Evolutionary conservation across 1,140 invertebrate species (phyloP), one percentile per base, ranked within the genome.

Genomic region (Periplaneta americana): DNA sequence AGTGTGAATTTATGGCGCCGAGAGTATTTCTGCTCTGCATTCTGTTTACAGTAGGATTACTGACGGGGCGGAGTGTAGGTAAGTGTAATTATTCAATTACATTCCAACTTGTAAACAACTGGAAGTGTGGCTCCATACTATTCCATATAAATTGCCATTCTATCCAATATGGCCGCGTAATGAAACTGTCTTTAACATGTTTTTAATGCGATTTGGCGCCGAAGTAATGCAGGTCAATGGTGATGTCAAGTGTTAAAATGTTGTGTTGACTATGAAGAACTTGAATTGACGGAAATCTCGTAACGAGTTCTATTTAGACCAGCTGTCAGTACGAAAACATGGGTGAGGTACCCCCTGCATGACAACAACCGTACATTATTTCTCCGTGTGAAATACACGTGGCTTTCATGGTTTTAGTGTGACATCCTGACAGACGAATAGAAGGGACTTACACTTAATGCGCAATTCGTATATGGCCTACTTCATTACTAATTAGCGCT

Each of bases 1-100:
- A 84, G 82, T 84, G 84, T 85, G 83, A 85, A 86, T 86, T 84
- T 86, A 86, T 86, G 85, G 85, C 85, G 85, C 82, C 83, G 80
- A 83, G 85, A 83, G 84, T 85, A 82, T 83, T 86, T 82, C 83
- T 85, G 83, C 83, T 86, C 85, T 83, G 84, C 84, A 80, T 85
- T 85, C 80, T 83, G 81, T 86, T 83, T 86, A 83, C 84, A 82
- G 83, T 85, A 83, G 85, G 85, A 84, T 82, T 85, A 82, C 83
- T 84, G 82, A 81, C 83, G 78, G 75, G 78, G 32, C 83, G 80
- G 37, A 82, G 78, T 35, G 80, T 77, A 76, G 84, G 85, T 85
- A 83, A 84, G 84, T 84, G 15, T 22, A 83, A 83, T 83, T 84
- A 17, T 28, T 1, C 57, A 32, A 31, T 80, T 34, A 5, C 1